These are phyloP conservation scores for Clanis bilineata DNA, from an alignment of 2,888 invertebrate species.

Conservation along the genomic window DNA sequence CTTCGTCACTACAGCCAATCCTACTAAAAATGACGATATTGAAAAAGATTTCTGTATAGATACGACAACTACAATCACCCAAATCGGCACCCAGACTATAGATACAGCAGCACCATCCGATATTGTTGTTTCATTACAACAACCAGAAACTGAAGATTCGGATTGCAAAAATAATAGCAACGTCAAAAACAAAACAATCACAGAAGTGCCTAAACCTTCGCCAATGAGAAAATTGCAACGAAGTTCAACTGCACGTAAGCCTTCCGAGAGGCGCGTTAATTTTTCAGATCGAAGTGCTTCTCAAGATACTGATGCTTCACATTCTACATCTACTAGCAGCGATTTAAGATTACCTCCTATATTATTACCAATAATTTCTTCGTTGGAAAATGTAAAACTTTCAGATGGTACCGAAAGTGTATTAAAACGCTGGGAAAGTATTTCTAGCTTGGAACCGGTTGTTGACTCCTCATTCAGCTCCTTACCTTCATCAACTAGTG, in stretches of 20 bases:
- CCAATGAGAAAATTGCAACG: slow-evolving; percentile 62
- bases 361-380: slow-evolving; percentile 85
- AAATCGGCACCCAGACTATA: slow-evolving; percentile 47
- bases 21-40: slow-evolving; percentile 53
- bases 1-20: slow-evolving; percentile 58
- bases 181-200: slow-evolving; percentile 41
- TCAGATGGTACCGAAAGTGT: slow-evolving; percentile 65
- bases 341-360: slow-evolving; percentile 87
- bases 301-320: slow-evolving; percentile 84
- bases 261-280: slow-evolving; percentile 75
- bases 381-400: slow-evolving; percentile 79
- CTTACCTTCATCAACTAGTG: slow-evolving; percentile 75
- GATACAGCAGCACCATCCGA: slow-evolving; percentile 55
- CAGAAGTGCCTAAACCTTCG: slow-evolving; percentile 44
- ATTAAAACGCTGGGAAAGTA: slow-evolving; percentile 82
- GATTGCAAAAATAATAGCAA: slow-evolving; percentile 56
- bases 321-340: slow-evolving; percentile 82
- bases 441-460: slow-evolving; percentile 87
- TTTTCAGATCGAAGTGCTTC: slow-evolving; percentile 82
- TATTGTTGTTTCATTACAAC: slow-evolving; percentile 55
- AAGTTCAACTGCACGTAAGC: slow-evolving; percentile 71
- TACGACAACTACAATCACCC: slow-evolving; percentile 42
- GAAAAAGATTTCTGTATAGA: slow-evolving; percentile 61
- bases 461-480: slow-evolving; percentile 86
- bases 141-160: slow-evolving; percentile 56